Conservation (phyloP, 1,140 invertebrate species). For the Conopomorpha cramerella region DNA sequence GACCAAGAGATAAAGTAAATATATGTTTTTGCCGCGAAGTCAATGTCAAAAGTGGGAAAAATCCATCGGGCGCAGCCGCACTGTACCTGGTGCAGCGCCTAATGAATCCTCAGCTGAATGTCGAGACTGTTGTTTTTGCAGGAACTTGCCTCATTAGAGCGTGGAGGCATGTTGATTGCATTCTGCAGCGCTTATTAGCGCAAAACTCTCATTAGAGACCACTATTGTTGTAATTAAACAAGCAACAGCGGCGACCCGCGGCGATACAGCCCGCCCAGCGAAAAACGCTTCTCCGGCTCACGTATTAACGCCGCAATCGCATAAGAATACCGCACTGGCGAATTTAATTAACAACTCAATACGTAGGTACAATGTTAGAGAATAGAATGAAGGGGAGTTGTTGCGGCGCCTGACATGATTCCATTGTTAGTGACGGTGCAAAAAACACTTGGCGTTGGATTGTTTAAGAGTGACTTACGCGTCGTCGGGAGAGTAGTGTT, state of each 20-base stretch:
- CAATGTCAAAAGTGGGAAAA: too few species aligned
- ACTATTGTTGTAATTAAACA: slow-evolving; percentile 61
- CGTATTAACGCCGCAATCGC: slow-evolving; percentile 24
- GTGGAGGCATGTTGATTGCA: slow-evolving; percentile 57
- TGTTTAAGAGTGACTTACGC: slow-evolving; percentile 51
- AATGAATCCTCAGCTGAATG: slow-evolving; percentile 57
- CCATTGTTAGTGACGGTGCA: slow-evolving; percentile 42
- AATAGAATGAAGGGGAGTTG: slow-evolving; percentile 34
- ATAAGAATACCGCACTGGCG: slow-evolving; percentile 25
- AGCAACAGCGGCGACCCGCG: slow-evolving; percentile 11
- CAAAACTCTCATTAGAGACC: slow-evolving; percentile 55
- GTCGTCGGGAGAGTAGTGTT: slow-evolving; percentile 35
- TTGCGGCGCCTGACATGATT: slow-evolving; percentile 45
- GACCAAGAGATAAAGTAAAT: too few species aligned
- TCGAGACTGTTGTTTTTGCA: slow-evolving; percentile 50
- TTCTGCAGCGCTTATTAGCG: slow-evolving; percentile 58
- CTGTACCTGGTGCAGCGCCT: slow-evolving; percentile 36
- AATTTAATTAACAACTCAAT: slow-evolving; percentile 58
- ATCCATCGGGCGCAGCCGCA: slow-evolving; percentile 23
- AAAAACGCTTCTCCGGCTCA: too few species aligned
- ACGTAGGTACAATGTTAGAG: slow-evolving; percentile 27
- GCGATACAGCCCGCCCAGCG: slow-evolving; percentile 20
- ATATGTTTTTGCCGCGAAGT: too few species aligned
- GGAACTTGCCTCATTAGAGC: slow-evolving; percentile 55
- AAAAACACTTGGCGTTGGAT: slow-evolving; percentile 40